These are phyloP conservation scores for Narcine bancroftii DNA, from an alignment of 2,113 vertebrate genomes.

Conservation along the genomic window DNA sequence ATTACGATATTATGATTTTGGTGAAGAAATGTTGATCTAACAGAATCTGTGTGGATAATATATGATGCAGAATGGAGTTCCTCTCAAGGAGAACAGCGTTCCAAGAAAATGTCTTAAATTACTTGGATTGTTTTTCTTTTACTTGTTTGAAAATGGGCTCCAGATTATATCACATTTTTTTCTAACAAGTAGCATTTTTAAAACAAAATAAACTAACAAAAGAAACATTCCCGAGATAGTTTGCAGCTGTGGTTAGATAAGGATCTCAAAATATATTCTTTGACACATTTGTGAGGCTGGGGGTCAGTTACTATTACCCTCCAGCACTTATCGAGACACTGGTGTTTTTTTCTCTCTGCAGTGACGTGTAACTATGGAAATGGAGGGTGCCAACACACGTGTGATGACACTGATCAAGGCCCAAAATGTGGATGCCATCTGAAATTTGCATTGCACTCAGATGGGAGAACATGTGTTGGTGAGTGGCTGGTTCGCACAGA, in stretches of 20 bases:
- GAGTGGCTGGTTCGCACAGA: constrained; percentile 50
- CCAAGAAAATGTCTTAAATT: not conserved
- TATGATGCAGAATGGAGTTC: not conserved
- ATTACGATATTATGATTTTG: no score
- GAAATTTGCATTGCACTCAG: constrained; percentile 85
- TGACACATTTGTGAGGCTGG: constrained; percentile 53
- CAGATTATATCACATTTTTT: constrained; percentile 9
- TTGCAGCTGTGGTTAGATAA: constrained; percentile 60
- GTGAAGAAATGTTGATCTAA: not conserved
- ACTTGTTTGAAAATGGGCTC: not conserved
- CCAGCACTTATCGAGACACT: not conserved
- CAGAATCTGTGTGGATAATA: not conserved
- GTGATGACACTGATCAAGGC: constrained; percentile 87
- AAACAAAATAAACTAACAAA: constrained; percentile 1
- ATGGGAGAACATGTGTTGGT: constrained; percentile 96
- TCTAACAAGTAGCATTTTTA: constrained; percentile 18
- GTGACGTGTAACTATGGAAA: constrained; percentile 98
- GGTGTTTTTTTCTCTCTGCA: constrained; percentile 50
- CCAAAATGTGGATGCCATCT: constrained; percentile 90
- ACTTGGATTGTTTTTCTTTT: not conserved
- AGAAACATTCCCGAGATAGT: constrained; percentile 19
- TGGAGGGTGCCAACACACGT: constrained; percentile 94
- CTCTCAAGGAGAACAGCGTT: not conserved
- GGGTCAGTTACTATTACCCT: constrained; percentile 37
- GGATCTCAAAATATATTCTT: constrained; percentile 60